These are phyloP conservation scores for Xyrichtys novacula DNA, from an alignment of 2,797 vertebrate species.

Conservation along the genomic window DNA sequence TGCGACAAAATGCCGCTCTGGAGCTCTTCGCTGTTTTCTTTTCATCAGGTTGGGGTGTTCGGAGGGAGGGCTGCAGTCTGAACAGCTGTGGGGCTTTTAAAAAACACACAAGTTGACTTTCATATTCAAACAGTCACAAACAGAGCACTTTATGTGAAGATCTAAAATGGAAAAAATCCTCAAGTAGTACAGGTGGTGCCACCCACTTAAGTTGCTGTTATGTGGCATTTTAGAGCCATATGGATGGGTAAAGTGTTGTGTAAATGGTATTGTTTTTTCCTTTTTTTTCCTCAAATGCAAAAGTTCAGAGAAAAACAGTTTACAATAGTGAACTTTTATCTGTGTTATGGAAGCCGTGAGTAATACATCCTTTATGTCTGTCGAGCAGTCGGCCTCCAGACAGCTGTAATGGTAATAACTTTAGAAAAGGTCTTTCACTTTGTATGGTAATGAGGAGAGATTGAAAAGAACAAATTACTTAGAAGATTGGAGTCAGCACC, in stretches of 20 bases:
- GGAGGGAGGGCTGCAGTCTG: constrained; percentile 6
- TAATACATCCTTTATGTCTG: constrained; percentile 29
- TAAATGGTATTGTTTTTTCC: constrained; percentile 25
- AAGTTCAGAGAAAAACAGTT: constrained; percentile 32
- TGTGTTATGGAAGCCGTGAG: constrained; percentile 20
- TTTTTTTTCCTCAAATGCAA: constrained; percentile 12
- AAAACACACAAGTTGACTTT: constrained; percentile 21
- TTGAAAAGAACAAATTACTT: constrained; percentile 71
- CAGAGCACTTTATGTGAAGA: constrained; percentile 36
- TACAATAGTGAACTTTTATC: constrained; percentile 12
- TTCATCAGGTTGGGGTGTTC: constrained; percentile 19
- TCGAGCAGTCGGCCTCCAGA: constrained; percentile 25
- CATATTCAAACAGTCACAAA: constrained; percentile 39
- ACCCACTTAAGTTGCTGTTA: constrained; percentile 25
- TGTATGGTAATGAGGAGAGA: constrained; percentile 73
- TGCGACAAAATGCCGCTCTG: constrained; percentile 15
- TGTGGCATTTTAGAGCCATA: constrained; percentile 22
- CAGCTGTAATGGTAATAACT: constrained; percentile 57
- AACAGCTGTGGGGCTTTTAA: constrained; percentile 31
- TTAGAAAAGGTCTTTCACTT: constrained; percentile 64
- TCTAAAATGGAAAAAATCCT: constrained; percentile 18
- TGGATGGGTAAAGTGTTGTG: background rate
- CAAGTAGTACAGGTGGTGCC: constrained; percentile 13
- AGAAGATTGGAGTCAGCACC: constrained; percentile 73
- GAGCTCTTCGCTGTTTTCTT: constrained; percentile 29